Base-by-base conservation (phyloP, 2,888 invertebrate species). In the Caenorhabditis doughertyi region DNA sequence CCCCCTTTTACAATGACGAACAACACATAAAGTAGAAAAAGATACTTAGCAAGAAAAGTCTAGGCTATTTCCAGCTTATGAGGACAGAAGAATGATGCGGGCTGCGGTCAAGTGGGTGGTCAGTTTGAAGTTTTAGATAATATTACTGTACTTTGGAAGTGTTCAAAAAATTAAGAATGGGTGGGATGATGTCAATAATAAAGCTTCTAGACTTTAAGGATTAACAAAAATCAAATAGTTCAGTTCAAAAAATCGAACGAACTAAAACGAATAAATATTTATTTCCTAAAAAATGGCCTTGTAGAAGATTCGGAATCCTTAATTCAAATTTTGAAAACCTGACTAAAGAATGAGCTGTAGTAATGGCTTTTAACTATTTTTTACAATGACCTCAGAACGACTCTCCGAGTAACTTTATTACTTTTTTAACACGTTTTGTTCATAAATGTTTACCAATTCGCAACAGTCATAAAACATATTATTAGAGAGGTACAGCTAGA, bases 1-100 rank as follows among this genome's bases (percentile, higher is more conserved):
- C 58, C 42, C 35, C 16, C n/a, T n/a, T n/a, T 18, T 29, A 56
- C 58, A 68, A 58, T 47, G 56, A 60, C 51, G 60, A 76, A 53
- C 76, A 68, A 2, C 21, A 23, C 23, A 49, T 49, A 44, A n/a
- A 67, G 55, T 39, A 60, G 39, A 58, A 29, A 51, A 51, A 18
- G 29, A 39, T 35, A 32, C 11, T 29, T 29, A 35, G 23, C 3
- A 25, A 44, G 49, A 65, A 65, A 32, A 51, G 51, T 39, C 35
- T 49, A 49, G 65, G 16, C 35, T 51, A 39, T 39, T 13, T 39
- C 11, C 25, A 9, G n/a, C n/a, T n/a, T n/a, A 51, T 25, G 23
- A n/a, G 9, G 27, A 27, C 2, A 9, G 35, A 23, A 39, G 11
- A 39, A 39, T 47, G 44, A 18, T 47, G 18, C 18, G 1, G 44